phyloP scores from a whole-genome alignment of 2,797 vertebrate species.

The Acanthornis magna region DNA sequence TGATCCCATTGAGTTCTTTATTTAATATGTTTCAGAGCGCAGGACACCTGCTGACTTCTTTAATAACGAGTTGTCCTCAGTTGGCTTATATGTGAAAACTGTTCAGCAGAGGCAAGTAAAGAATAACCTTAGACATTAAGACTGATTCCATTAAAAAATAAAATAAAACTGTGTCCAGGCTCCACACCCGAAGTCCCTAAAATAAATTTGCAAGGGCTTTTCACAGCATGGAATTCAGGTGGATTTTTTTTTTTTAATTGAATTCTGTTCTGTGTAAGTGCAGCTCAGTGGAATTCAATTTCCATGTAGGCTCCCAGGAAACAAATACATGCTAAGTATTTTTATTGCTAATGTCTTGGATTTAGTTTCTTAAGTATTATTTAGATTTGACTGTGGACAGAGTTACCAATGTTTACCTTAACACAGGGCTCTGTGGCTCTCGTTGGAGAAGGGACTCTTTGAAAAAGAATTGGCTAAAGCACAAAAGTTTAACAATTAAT shows the following conservation, averaged over 20 bases:
- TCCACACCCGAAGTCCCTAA: conserved; percentile 29
- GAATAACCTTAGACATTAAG: conserved; percentile 69
- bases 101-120: conserved; percentile 69
- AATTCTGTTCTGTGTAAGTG: conserved; percentile 44
- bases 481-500: conserved; percentile 22
- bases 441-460: background rate
- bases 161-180: conserved; percentile 51
- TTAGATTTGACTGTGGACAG: conserved; percentile 26
- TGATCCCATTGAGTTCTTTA: conserved; percentile 61
- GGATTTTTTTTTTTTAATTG: conserved; percentile 55
- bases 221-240: conserved; percentile 48
- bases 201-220: conserved; percentile 65
- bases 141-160: conserved; percentile 60
- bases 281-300: conserved; percentile 56
- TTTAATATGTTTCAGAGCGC: conserved; percentile 68
- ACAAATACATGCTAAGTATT: conserved; percentile 57
- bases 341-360: conserved; percentile 56
- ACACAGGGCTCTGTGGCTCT: background rate
- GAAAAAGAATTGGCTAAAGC: conserved; percentile 11
- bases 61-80: conserved; percentile 66
- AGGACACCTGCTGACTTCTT: conserved; percentile 62
- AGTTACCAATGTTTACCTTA: conserved; percentile 43
- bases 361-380: conserved; percentile 52
- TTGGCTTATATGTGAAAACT: conserved; percentile 69
- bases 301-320: conserved; percentile 45